Conservation (phyloP, 2,797 vertebrate species). For the Muscicapa striata region DNA sequence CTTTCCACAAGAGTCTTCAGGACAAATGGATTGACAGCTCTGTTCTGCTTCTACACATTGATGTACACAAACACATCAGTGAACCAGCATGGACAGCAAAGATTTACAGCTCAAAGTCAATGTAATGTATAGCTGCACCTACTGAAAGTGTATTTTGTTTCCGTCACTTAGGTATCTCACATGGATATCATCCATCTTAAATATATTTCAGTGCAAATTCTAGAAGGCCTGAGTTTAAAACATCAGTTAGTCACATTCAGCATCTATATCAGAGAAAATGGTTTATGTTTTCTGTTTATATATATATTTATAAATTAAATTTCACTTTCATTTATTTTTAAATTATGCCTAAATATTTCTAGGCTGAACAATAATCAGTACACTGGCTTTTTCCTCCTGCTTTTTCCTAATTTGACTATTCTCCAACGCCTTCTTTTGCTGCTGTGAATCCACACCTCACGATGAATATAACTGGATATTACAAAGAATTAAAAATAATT, state of each 20-base stretch:
- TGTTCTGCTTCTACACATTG: rapidly evolving
- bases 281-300: background rate
- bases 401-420: background rate
- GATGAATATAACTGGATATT: background rate
- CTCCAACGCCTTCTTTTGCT: background rate
- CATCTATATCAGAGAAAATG: background rate
- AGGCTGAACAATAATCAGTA: background rate
- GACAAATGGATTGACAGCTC: background rate
- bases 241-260: background rate
- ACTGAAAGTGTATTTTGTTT: background rate
- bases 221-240: background rate
- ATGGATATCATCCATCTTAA: background rate
- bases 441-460: background rate
- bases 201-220: background rate
- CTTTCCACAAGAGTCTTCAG: background rate
- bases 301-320: background rate
- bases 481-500: background rate
- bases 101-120: background rate
- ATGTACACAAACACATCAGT: background rate
- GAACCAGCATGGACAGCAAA: background rate
- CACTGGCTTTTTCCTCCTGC: background rate
- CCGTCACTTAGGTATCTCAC: background rate
- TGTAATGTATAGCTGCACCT: background rate
- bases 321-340: background rate
- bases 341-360: background rate